These are phyloP conservation scores for Acanthornis magna DNA, from an alignment of 2,797 vertebrate genomes.

Conservation along the genomic window DNA sequence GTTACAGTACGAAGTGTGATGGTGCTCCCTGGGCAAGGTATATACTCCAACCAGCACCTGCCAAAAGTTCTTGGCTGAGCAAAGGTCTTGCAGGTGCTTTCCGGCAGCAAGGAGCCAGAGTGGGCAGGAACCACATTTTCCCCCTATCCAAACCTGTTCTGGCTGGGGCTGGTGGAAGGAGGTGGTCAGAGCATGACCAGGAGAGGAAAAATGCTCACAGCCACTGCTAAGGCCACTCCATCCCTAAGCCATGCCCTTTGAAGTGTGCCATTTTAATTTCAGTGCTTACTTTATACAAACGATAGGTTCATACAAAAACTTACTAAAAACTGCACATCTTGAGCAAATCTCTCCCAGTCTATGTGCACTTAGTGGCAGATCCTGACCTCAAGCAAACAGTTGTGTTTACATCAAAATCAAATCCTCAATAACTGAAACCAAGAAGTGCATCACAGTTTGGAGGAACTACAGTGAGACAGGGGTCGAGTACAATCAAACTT, in stretches of 20 bases:
- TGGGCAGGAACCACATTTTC: neutral
- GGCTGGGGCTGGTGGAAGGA: neutral
- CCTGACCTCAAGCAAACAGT: neutral
- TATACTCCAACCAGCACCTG: neutral
- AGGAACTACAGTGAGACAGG: neutral
- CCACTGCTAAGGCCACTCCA: neutral
- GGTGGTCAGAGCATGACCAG: neutral
- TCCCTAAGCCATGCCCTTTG: neutral
- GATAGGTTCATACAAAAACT: neutral
- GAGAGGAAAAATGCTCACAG: neutral
- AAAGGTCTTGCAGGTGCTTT: neutral
- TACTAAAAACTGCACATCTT: neutral
- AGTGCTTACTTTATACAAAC: neutral
- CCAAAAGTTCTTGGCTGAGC: neutral
- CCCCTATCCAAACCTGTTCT: neutral
- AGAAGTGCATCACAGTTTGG: neutral
- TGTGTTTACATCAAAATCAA: neutral
- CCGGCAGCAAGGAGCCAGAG: neutral
- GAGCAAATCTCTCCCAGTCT: neutral
- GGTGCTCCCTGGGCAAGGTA: neutral
- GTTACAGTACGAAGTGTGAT: neutral
- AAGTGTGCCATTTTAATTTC: neutral
- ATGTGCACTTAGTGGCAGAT: neutral
- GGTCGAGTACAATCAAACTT: neutral
- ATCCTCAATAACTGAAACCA: neutral